Evolutionary conservation across 2,113 vertebrate genomes (phyloP).

Genomic region (Gopherus evgoodei): DNA sequence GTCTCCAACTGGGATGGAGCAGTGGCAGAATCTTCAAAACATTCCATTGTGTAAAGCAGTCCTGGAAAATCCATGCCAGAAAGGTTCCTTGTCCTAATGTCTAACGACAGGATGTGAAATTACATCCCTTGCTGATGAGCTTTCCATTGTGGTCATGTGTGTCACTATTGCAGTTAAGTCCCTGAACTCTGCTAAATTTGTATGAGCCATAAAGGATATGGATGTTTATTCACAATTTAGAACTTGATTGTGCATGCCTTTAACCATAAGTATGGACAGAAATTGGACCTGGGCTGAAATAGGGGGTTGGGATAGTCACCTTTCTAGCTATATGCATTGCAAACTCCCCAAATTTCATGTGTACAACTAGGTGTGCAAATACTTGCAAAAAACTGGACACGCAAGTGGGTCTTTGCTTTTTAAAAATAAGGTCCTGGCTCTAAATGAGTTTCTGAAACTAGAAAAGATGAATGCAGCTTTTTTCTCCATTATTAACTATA

Average conservation of each 20-base stretch:
- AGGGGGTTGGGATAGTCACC: not conserved
- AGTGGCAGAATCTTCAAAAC: not conserved
- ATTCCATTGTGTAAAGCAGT: not conserved
- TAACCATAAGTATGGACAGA: not conserved
- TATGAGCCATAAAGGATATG: not conserved
- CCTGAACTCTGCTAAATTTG: not conserved
- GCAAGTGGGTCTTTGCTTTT: not conserved
- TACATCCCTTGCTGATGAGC: not conserved
- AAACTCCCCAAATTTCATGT: rapidly evolving
- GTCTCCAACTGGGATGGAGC: not conserved
- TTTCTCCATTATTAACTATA: not conserved
- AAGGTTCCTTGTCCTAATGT: not conserved
- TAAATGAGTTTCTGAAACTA: not conserved
- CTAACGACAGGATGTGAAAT: not conserved
- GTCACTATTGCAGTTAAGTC: not conserved
- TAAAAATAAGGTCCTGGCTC: not conserved
- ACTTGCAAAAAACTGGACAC: not conserved
- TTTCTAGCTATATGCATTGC: not conserved
- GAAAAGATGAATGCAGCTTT: not conserved
- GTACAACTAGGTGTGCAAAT: rapidly evolving
- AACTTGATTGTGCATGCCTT: not conserved
- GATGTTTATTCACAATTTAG: not conserved
- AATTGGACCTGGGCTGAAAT: rapidly evolving
- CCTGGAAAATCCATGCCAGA: not conserved
- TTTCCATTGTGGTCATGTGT: not conserved